phyloP scores from a whole-genome alignment of 2,113 vertebrate species.

The Prionailurus viverrinus region DNA sequence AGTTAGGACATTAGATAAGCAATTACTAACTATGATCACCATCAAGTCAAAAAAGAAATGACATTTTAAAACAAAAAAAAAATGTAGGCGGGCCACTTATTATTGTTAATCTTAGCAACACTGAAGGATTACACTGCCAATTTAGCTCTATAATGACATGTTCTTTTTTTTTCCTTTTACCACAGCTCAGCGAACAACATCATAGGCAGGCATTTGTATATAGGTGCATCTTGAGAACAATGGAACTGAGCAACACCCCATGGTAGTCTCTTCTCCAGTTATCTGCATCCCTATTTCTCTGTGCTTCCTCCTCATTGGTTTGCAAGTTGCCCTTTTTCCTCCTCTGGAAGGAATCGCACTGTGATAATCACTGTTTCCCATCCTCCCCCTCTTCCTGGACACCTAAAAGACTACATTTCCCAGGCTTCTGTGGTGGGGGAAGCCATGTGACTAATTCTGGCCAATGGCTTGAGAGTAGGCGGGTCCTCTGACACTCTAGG shows the following conservation, averaged over 20 bases:
- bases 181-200: background rate
- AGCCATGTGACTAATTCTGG: background rate
- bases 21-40: background rate
- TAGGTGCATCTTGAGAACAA: background rate
- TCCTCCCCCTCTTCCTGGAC: background rate
- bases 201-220: background rate
- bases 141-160: background rate
- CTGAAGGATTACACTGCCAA: background rate
- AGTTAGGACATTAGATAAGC: background rate
- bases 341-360: background rate
- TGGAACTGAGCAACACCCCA: background rate
- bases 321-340: background rate
- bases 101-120: background rate
- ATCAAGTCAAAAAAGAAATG: conserved; percentile 40
- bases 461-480: background rate
- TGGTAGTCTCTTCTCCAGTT: background rate
- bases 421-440: background rate
- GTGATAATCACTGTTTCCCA: background rate
- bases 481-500: background rate
- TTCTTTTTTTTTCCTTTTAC: background rate
- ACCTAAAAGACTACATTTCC: background rate
- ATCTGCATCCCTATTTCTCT: background rate
- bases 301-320: background rate
- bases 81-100: background rate
- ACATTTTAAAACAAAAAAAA: background rate